Conservation (phyloP, 2,888 invertebrate genomes). For the Caenorhabditis sp. region DNA sequence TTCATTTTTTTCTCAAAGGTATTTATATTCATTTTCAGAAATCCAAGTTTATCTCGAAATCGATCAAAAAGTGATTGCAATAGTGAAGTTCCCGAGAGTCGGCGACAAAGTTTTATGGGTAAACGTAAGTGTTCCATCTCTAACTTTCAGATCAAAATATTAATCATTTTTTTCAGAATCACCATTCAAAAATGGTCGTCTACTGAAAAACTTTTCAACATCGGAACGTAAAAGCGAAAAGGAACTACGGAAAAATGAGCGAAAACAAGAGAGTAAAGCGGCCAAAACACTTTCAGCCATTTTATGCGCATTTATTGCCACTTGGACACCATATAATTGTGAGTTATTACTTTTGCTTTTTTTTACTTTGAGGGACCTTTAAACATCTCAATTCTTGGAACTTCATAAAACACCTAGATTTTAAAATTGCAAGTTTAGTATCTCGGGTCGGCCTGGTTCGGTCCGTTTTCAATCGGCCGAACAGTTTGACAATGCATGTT, state of each 20-base stretch:
- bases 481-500: too few relatives aligned
- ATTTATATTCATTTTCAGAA: constrained; percentile 9
- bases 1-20: too few relatives aligned
- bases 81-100: constrained; percentile 29
- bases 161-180: constrained; percentile 14
- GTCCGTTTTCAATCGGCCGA: too few relatives aligned
- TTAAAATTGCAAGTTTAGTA: too few relatives aligned
- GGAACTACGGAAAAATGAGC: constrained; percentile 66
- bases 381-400: not conserved
- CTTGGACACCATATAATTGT: constrained; percentile 95
- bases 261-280: constrained; percentile 80
- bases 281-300: constrained; percentile 98
- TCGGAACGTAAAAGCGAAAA: constrained; percentile 54
- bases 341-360: constrained; percentile 10
- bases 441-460: too few relatives aligned
- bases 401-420: too few relatives aligned
- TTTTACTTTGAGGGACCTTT: not conserved
- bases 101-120: constrained; percentile 22
- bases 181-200: constrained; percentile 42
- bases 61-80: constrained; percentile 47
- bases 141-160: not conserved
- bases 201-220: constrained; percentile 37
- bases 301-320: constrained; percentile 93
- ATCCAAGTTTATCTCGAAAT: constrained; percentile 24
- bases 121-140: constrained; percentile 11